Evolutionary conservation across 2,888 invertebrate species (phyloP).

Genomic region (Fragum whitleyi): DNA sequence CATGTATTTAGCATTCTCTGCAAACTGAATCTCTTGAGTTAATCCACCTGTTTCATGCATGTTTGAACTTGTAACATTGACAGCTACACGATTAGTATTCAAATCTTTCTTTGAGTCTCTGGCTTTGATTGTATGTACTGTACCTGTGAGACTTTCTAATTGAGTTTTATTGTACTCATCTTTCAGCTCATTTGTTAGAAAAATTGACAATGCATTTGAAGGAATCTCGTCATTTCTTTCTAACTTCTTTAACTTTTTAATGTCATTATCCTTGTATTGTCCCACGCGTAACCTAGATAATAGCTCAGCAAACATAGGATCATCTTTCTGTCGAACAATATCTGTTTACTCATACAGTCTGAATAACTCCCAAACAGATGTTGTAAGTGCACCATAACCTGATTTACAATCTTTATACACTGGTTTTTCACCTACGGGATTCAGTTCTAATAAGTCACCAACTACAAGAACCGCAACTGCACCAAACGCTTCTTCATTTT

Average conservation of each 20-base stretch:
- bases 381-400: constrained; percentile 47
- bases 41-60: constrained; percentile 48
- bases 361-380: too few relatives aligned
- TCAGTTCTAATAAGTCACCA: constrained; percentile 57
- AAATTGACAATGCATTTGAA: too few relatives aligned
- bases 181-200: constrained; percentile 25
- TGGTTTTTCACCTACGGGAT: constrained; percentile 48
- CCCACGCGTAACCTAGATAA: too few relatives aligned
- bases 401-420: constrained; percentile 27
- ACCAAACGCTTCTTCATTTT: constrained; percentile 47
- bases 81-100: constrained; percentile 28
- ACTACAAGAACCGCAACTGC: constrained; percentile 55
- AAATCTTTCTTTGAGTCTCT: constrained; percentile 39
- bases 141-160: neutral
- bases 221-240: too few relatives aligned
- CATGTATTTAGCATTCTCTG: constrained; percentile 29
- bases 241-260: too few relatives aligned
- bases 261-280: too few relatives aligned
- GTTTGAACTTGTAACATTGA: constrained; percentile 44
- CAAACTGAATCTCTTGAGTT: constrained; percentile 30
- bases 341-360: constrained; percentile 47
- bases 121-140: constrained; percentile 28
- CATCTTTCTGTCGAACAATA: constrained; percentile 53
- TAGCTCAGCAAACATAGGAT: constrained; percentile 55
- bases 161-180: constrained; percentile 31